A percentile compares a stretch with the other conserved stretches of the same genome.
phyloP scores from a whole-genome alignment of 2,888 invertebrate genomes.

The Morpho deidamia region DNA sequence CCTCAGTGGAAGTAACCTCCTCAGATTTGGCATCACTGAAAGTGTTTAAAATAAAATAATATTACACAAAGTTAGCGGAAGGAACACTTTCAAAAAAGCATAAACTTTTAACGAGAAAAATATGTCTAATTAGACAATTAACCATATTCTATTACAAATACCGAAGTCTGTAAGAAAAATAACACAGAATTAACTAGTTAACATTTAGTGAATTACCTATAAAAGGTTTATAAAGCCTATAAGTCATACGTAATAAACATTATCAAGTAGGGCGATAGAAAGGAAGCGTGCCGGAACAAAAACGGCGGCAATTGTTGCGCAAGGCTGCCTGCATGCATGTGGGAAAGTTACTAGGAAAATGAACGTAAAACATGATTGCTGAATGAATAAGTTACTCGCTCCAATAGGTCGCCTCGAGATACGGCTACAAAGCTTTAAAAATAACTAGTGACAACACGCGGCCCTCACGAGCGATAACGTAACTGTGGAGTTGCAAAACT shows the following conservation, averaged over 20 bases:
- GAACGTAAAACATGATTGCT: conserved; percentile 48
- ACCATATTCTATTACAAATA: too few relatives aligned
- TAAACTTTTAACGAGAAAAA: too few relatives aligned
- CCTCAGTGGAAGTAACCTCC: conserved; percentile 70
- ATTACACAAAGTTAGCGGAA: too few relatives aligned
- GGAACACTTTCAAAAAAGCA: too few relatives aligned
- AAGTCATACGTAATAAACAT: conserved; percentile 14
- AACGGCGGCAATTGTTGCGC: conserved; percentile 64
- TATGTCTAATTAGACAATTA: too few relatives aligned
- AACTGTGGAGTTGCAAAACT: conserved; percentile 68
- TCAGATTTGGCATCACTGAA: conserved; percentile 67
- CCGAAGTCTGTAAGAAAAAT: too few relatives aligned
- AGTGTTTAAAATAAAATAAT: conserved; percentile 22
- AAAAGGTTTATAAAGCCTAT: conserved; percentile 10
- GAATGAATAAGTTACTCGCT: conserved; percentile 54
- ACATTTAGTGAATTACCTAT: background rate
- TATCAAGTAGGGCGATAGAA: conserved; percentile 39
- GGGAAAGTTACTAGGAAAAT: conserved; percentile 70
- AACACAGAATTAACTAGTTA: too few relatives aligned
- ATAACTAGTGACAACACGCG: conserved; percentile 75
- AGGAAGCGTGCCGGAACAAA: conserved; percentile 69
- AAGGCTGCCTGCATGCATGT: conserved; percentile 52
- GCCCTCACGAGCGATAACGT: conserved; percentile 66
- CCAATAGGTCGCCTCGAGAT: conserved; percentile 40
- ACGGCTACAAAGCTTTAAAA: conserved; percentile 60